These are phyloP conservation scores for Neotoma lepida DNA, from an alignment of 2,113 vertebrate species.

Conservation along the genomic window DNA sequence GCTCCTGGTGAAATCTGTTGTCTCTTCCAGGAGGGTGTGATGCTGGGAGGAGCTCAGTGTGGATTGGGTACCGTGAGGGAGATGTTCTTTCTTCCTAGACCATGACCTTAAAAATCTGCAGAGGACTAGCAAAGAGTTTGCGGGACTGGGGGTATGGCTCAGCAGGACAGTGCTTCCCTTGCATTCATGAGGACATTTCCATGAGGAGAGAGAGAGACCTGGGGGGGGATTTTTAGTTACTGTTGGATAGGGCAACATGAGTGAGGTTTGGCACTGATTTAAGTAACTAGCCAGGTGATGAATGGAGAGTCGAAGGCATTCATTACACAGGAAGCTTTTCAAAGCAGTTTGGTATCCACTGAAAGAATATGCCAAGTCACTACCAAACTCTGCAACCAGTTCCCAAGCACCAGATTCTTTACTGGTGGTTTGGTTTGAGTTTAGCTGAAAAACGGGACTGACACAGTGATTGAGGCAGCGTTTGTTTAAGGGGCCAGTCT, in stretches of 20 bases:
- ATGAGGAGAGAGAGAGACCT: not conserved
- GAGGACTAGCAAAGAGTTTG: not conserved
- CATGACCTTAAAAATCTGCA: not conserved
- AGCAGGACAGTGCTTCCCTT: not conserved
- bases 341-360: not conserved
- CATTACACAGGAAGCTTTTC: not conserved
- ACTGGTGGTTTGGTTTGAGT: slow-evolving; percentile 19
- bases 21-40: not conserved
- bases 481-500: not conserved
- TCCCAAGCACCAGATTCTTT: slow-evolving; percentile 18
- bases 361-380: not conserved
- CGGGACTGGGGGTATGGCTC: not conserved
- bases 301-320: not conserved
- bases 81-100: not conserved
- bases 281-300: not conserved
- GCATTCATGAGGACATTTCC: not conserved
- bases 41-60: not conserved
- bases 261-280: not conserved
- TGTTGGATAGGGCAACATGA: not conserved
- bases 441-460: not conserved
- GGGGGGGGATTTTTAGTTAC: not conserved
- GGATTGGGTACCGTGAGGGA: not conserved
- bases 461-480: not conserved
- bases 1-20: slow-evolving; percentile 2
- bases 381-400: not conserved